Evolutionary conservation across 2,888 invertebrate genomes (phyloP), one percentile per base, ranked within the genome.

Genomic region (Ctena decussata): DNA sequence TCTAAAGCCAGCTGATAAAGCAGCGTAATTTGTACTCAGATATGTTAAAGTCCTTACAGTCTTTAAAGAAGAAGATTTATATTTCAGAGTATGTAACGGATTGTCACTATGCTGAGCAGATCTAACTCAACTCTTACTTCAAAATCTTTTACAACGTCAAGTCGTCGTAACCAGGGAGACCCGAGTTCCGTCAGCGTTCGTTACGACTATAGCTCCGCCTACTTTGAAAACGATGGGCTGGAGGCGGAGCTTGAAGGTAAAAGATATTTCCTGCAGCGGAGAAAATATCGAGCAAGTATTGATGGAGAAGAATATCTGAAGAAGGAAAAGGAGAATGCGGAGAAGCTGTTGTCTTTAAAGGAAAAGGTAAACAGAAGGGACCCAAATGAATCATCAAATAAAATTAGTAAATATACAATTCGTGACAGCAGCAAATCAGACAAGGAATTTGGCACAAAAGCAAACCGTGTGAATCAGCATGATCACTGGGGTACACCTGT

Each of bases 191-290:
- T 49, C 27, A 79, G 78, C 73, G 69, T 87, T 49, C 85, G 89
- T 32, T 85, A 89, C 49, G 91, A 91, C 71, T 89, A 90, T 78
- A 91, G 91, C 69, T 72, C 84, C 70, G 87, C 84, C 30, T 88
- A 90, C 46, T 75, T 86, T 3, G 89, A 91, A 18, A 91, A 91
- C 69, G 86, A 87, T 15, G 78, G 77, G 21, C 80, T 91, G 12
- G 86, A 82, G 12, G 39, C 39, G 32, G 79, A 85, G 24, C 70
- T 91, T 12, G 90, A 90, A 32, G 77, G 82, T 37, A 85, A 82
- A 44, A 78, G 77, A 57, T 71, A 70, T 21, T 60, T 72, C 24
- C 71, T 91, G 12, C 82, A 81, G 21, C 84, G 82, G 18, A 79
- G 86, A 46, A 77, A 84, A n/a, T 86, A 77, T 24, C 77, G 84